These are phyloP conservation scores for Rhabditoides inermis DNA, from an alignment of 2,888 invertebrate genomes.

Conservation along the genomic window DNA sequence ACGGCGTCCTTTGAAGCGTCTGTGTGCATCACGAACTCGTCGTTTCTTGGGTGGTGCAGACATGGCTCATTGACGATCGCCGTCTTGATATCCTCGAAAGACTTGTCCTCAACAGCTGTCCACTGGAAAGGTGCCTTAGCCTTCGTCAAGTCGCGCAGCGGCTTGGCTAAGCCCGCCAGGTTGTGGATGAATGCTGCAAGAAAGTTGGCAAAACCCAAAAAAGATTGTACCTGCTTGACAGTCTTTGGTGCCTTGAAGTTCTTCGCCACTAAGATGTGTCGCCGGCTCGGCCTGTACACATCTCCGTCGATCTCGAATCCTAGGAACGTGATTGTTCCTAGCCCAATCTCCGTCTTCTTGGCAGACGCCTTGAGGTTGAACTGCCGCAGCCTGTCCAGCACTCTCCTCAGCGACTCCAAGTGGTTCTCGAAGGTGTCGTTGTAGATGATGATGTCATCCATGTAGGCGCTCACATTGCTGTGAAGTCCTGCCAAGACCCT, in stretches of 20 bases:
- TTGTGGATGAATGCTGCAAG: constrained; percentile 7
- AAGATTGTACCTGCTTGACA: constrained; percentile 14
- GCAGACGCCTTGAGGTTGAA: constrained; percentile 17
- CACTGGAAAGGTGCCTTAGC: constrained; percentile 7
- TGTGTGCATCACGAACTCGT: constrained; percentile 19
- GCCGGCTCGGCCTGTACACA: constrained; percentile 7
- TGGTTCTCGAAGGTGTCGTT: constrained; percentile 9
- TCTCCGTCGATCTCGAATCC: constrained; percentile 13
- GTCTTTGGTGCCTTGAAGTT: constrained; percentile 14
- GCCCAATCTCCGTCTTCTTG: constrained; percentile 15
- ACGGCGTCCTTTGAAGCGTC: constrained; percentile 35
- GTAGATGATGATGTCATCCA: constrained; percentile 18
- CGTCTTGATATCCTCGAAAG: background rate
- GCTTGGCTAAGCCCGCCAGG: constrained; percentile 7
- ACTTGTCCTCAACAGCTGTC: constrained; percentile 2
- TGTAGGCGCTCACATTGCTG: constrained; percentile 9
- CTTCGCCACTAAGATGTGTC: constrained; percentile 12
- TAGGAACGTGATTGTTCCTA: constrained; percentile 10
- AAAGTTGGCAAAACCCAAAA: constrained; percentile 24
- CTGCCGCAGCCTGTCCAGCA: constrained; percentile 8
- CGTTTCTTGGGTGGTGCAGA: constrained; percentile 8
- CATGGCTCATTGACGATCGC: constrained; percentile 4
- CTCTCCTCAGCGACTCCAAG: constrained; percentile 6
- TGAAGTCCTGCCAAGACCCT: constrained; percentile 12
- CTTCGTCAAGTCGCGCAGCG: constrained; percentile 3